Percentiles rank a stretch among this genome's conserved stretches.
phyloP scores from a whole-genome alignment of 1,140 invertebrate species.

The Drosophila bifasciata region DNA sequence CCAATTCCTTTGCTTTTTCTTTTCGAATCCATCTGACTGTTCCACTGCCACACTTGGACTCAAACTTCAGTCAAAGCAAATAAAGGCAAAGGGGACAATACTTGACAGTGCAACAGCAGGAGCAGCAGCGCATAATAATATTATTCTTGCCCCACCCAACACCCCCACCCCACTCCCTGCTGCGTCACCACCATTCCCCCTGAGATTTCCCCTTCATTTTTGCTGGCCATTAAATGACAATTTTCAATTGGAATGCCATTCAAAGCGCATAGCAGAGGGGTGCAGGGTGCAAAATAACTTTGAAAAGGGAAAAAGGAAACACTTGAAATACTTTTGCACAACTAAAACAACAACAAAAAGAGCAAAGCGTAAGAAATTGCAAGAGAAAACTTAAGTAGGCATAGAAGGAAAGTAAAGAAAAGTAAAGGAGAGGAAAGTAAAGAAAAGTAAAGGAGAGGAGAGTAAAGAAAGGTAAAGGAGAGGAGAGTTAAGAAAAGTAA shows the following conservation, averaged over 20 bases:
- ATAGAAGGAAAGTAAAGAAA: constrained; percentile 21
- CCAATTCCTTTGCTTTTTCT: no score
- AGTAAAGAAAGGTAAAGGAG: no score
- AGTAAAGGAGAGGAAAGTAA: constrained; percentile 25
- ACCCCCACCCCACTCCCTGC: no score
- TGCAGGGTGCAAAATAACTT: constrained; percentile 31
- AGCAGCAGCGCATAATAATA: constrained; percentile 47
- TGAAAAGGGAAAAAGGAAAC: constrained; percentile 40
- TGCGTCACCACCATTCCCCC: not conserved
- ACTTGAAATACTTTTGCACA: constrained; percentile 55
- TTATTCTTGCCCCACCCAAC: constrained; percentile 33
- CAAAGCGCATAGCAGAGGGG: not conserved
- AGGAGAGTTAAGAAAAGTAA: constrained; percentile 8
- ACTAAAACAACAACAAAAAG: not conserved
- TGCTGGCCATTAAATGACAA: constrained; percentile 27
- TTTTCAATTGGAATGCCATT: constrained; percentile 53
- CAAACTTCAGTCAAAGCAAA: not conserved
- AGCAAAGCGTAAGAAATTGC: constrained; percentile 40
- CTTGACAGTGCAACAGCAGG: constrained; percentile 19
- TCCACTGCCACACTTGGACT: no score
- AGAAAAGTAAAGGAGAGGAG: constrained; percentile 32
- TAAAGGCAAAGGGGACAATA: no score
- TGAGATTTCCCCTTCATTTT: constrained; percentile 4
- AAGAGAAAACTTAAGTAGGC: constrained; percentile 64
- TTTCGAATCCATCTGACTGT: no score